These are phyloP conservation scores for Marisa cornuarietis DNA, from an alignment of 1,140 invertebrate genomes.

Conservation along the genomic window DNA sequence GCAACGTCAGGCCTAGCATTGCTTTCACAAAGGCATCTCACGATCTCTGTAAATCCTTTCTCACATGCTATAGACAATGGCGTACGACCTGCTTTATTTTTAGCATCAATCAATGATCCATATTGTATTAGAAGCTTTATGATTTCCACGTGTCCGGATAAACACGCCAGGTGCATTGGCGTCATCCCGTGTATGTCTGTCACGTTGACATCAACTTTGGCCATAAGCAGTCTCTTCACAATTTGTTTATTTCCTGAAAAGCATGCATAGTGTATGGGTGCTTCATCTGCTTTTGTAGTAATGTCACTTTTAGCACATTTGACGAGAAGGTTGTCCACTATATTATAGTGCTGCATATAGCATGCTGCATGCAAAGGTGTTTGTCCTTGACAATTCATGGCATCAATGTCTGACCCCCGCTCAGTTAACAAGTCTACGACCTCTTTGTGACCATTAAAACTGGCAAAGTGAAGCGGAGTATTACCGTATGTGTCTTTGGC, in stretches of 20 bases:
- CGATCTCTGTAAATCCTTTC: neutral
- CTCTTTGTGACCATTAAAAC: neutral
- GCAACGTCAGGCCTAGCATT: no score
- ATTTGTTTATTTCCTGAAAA: neutral
- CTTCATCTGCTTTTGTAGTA: neutral
- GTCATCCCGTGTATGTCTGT: neutral
- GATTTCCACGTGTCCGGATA: neutral
- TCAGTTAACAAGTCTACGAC: neutral
- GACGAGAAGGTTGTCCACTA: neutral
- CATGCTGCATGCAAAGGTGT: conserved; percentile 1
- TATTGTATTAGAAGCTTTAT: neutral
- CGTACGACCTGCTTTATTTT: neutral
- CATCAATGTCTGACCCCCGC: neutral
- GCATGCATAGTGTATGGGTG: neutral
- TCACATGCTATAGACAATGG: conserved; percentile 4
- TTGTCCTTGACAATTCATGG: neutral
- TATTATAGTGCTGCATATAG: neutral
- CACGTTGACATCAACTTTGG: neutral
- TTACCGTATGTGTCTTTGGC: neutral
- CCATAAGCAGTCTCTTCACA: neutral
- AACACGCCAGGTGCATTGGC: neutral
- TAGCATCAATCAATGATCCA: neutral
- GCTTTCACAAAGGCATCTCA: no score
- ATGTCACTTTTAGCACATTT: neutral
- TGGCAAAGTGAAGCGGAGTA: neutral